Conservation (phyloP, 2,888 invertebrate species). For the Sarcophaga variegata region DNA sequence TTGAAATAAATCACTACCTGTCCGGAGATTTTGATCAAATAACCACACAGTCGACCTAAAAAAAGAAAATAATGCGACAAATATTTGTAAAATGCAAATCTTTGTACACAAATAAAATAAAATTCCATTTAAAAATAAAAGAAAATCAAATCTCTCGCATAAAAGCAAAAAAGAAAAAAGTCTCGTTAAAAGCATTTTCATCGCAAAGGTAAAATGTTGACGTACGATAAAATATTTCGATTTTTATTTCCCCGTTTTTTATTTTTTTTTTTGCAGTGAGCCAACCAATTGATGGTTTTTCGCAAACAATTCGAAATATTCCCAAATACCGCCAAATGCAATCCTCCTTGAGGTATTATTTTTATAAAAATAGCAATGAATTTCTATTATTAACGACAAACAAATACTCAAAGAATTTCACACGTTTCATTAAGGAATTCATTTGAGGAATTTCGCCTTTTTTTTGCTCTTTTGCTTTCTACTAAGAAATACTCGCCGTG, state of each 20-base stretch:
- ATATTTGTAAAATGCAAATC: too few relatives aligned
- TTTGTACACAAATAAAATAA: too few relatives aligned
- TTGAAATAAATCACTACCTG: too few relatives aligned
- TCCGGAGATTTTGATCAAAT: too few relatives aligned
- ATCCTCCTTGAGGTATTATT: not conserved
- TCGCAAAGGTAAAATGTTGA: constrained; percentile 62
- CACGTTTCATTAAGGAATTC: constrained; percentile 65
- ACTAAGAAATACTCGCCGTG: not conserved
- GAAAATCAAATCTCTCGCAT: too few relatives aligned
- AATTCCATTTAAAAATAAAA: too few relatives aligned
- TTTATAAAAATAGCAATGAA: constrained; percentile 22
- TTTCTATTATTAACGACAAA: constrained; percentile 42
- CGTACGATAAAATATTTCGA: constrained; percentile 56
- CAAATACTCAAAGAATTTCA: constrained; percentile 60
- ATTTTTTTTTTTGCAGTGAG: not conserved
- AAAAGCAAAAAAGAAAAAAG: too few relatives aligned
- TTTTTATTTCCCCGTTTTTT: not conserved
- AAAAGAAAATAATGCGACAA: too few relatives aligned
- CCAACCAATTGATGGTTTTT: constrained; percentile 1
- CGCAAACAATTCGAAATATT: constrained; percentile 38
- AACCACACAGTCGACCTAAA: too few relatives aligned
- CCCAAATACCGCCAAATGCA: constrained; percentile 18
- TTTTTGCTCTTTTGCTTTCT: not conserved
- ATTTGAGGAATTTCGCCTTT: constrained; percentile 20
- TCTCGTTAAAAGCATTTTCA: not conserved